Conservation (phyloP, 1,140 invertebrate species). For the Aphelenchoides besseyi region DNA sequence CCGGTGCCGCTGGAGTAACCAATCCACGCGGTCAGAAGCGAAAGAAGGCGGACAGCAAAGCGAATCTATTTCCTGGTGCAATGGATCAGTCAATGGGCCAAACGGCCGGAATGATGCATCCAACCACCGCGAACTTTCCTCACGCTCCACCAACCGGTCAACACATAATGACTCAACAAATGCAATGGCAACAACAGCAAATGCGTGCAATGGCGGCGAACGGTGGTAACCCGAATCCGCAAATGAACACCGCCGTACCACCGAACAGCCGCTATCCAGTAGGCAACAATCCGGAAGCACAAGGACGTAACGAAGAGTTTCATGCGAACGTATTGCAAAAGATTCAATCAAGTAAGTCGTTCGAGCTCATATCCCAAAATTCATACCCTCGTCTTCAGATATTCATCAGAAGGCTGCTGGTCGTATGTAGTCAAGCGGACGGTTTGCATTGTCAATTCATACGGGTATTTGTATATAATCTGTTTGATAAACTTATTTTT, state of each 20-base stretch:
- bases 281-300: too few relatives aligned
- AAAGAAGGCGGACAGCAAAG: slow-evolving; percentile 31
- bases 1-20: not conserved
- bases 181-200: slow-evolving; percentile 1
- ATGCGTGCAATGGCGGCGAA: not conserved
- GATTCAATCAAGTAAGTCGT: too few relatives aligned
- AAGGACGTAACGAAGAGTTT: too few relatives aligned
- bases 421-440: too few relatives aligned
- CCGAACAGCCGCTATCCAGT: too few relatives aligned
- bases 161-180: not conserved
- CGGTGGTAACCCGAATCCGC: not conserved
- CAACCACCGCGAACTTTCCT: slow-evolving; percentile 17
- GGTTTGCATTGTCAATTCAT: too few relatives aligned
- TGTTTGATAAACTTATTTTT: too few relatives aligned
- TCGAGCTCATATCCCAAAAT: too few relatives aligned
- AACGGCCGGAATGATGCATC: not conserved
- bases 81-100: not conserved
- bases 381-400: too few relatives aligned
- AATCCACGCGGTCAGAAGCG: slow-evolving; percentile 14
- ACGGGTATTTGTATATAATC: too few relatives aligned
- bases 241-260: too few relatives aligned
- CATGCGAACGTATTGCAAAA: not conserved
- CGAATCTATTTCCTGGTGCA: slow-evolving; percentile 15
- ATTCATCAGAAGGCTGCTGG: too few relatives aligned
- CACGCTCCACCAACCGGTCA: slow-evolving; percentile 14